Evolutionary conservation across 2,113 vertebrate species (phyloP).

Genomic region (Crocuta crocuta): DNA sequence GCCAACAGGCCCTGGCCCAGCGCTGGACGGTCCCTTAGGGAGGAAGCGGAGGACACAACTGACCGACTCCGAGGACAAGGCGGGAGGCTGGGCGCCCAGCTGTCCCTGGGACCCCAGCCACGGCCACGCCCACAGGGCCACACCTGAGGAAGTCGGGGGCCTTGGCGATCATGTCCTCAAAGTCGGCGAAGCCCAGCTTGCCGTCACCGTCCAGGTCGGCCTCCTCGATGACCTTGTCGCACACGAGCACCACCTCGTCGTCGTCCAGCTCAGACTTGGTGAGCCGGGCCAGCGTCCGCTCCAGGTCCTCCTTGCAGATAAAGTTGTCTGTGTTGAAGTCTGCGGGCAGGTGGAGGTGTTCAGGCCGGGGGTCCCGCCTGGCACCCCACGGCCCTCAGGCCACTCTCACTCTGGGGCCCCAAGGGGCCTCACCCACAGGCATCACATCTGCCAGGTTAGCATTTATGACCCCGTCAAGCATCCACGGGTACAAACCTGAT

Average conservation of each 20-base stretch:
- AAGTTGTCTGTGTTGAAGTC: conserved; percentile 99
- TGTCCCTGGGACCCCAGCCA: background rate
- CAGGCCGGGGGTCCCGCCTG: background rate
- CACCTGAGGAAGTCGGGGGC: conserved; percentile 98
- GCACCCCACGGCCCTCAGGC: background rate
- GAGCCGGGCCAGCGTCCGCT: conserved; percentile 95
- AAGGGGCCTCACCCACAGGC: background rate
- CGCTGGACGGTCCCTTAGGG: background rate
- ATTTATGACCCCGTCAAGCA: background rate
- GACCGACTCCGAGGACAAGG: background rate
- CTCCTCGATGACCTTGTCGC: conserved; percentile 97
- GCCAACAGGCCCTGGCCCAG: rapidly evolving
- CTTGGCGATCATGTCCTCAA: conserved; percentile 99
- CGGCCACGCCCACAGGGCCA: background rate
- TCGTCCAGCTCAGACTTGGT: conserved; percentile 96
- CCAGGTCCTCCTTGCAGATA: conserved; percentile 97
- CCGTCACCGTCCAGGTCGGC: conserved; percentile 97
- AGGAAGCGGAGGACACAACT: rapidly evolving
- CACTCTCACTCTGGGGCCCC: background rate
- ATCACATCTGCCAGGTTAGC: background rate
- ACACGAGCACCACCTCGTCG: conserved; percentile 96
- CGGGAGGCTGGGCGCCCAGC: background rate
- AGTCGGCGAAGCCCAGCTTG: conserved; percentile 96
- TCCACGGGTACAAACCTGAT: background rate
- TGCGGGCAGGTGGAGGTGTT: conserved; percentile 58